Conservation (phyloP, 2,888 invertebrate genomes). For the Tiliacea citrago region DNA sequence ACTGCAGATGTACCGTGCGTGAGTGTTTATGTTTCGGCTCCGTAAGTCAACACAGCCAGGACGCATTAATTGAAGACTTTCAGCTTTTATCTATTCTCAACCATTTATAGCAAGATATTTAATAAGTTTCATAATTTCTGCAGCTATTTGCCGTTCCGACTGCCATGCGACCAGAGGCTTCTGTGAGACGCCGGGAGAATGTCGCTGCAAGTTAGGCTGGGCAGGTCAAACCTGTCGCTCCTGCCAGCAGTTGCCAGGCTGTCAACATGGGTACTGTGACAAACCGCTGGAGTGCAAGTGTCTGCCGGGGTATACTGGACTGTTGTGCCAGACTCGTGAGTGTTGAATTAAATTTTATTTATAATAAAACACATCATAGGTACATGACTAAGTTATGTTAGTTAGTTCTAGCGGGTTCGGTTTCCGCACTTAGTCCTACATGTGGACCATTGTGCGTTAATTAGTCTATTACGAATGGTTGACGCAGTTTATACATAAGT, state of each 20-base stretch:
- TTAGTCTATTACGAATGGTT: no score
- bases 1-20: no score
- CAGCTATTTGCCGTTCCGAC: slow-evolving; percentile 96
- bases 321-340: slow-evolving; percentile 96
- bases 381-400: no score
- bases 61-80: no score
- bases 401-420: no score
- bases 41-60: no score
- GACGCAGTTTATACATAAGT: no score
- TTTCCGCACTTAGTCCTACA: no score
- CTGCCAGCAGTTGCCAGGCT: slow-evolving; percentile 97
- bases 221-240: slow-evolving; percentile 96
- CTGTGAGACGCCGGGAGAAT: slow-evolving; percentile 96
- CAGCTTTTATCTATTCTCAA: neutral
- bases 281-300: slow-evolving; percentile 98
- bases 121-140: neutral
- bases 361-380: no score
- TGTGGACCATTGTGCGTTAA: no score
- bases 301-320: slow-evolving; percentile 97
- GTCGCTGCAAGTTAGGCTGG: slow-evolving; percentile 98
- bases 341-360: neutral
- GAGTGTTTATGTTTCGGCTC: no score
- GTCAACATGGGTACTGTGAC: slow-evolving; percentile 97
- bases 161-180: slow-evolving; percentile 96
- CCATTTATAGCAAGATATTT: neutral